phyloP scores from a whole-genome alignment of 2,888 invertebrate genomes.

The Sipha maydis region DNA sequence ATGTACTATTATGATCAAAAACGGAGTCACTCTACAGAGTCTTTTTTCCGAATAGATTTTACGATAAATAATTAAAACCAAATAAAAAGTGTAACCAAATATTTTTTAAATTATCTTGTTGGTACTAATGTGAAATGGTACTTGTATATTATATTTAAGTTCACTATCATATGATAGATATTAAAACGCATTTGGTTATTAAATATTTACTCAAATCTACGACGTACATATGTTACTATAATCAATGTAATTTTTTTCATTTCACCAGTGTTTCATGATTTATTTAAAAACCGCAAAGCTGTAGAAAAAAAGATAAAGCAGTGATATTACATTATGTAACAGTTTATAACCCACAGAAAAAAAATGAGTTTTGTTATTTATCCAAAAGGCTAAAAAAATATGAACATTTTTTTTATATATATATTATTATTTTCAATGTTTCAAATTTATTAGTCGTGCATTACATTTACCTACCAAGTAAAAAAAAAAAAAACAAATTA shows the following conservation, averaged over 20 bases:
- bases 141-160: background rate
- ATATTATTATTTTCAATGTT: background rate
- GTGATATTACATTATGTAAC: background rate
- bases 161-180: background rate
- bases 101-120: background rate
- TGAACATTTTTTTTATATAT: background rate
- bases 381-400: background rate
- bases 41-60: too few relatives aligned
- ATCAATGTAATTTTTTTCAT: background rate
- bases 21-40: too few relatives aligned
- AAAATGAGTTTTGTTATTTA: background rate
- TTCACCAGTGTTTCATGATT: background rate
- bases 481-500: background rate
- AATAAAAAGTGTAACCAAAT: too few relatives aligned
- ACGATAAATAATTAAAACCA: background rate
- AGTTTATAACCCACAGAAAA: background rate
- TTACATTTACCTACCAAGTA: background rate
- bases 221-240: background rate
- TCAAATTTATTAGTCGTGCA: background rate
- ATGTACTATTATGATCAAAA: too few relatives aligned
- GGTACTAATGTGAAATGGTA: background rate
- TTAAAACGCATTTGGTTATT: background rate
- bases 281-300: background rate
- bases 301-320: conserved; percentile 29
- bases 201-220: background rate